These are phyloP conservation scores for Microplitis mediator DNA, from an alignment of 1,140 invertebrate species.

Conservation along the genomic window DNA sequence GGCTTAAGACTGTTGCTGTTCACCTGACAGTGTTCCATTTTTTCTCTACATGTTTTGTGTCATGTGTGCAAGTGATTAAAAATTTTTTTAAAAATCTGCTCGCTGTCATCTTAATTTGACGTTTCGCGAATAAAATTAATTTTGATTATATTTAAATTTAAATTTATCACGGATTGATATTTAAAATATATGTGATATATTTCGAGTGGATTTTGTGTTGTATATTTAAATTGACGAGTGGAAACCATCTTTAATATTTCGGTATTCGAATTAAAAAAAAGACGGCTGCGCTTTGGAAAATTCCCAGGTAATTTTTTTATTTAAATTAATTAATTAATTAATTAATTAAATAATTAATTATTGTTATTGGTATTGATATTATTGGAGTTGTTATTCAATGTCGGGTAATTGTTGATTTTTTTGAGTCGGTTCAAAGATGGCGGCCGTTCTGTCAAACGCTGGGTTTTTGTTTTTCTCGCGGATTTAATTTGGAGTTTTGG, in stretches of 20 bases:
- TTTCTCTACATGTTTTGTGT: background rate
- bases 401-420: no score
- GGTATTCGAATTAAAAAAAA: background rate
- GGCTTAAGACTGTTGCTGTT: slow-evolving; percentile 7
- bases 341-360: background rate
- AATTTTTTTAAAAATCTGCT: no score
- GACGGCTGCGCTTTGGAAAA: slow-evolving; percentile 21
- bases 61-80: background rate
- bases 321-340: background rate
- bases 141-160: no score
- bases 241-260: background rate
- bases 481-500: no score
- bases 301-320: slow-evolving; percentile 11
- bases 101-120: no score
- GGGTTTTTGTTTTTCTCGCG: background rate
- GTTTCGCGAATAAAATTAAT: no score
- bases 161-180: no score
- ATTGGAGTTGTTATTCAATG: no score
- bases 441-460: slow-evolving; percentile 17
- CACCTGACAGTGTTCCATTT: background rate
- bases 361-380: no score
- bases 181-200: no score
- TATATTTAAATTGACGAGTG: background rate
- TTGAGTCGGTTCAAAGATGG: slow-evolving; percentile 12
- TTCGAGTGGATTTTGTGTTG: no score